phyloP scores from a whole-genome alignment of 2,888 invertebrate genomes.

The Oxystoma pomonae region DNA sequence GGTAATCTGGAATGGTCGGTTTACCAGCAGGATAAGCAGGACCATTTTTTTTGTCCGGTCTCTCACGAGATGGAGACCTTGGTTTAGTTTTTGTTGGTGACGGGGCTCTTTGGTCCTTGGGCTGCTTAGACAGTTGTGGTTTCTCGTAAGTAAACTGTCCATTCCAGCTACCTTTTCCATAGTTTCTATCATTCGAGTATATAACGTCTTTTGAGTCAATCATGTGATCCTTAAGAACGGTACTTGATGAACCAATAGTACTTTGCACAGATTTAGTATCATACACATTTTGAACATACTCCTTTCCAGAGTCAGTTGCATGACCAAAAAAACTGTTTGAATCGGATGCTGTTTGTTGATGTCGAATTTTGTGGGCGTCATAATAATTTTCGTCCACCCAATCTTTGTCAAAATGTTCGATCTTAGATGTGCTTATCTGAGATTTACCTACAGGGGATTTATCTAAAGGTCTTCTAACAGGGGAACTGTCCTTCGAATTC shows the following conservation, averaged over 20 bases:
- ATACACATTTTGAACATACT: slow-evolving; percentile 38
- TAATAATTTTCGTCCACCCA: slow-evolving; percentile 29
- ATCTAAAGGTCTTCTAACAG: slow-evolving; percentile 5
- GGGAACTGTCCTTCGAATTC: background rate
- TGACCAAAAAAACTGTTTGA: slow-evolving; percentile 33
- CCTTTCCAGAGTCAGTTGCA: slow-evolving; percentile 32
- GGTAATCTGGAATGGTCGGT: background rate
- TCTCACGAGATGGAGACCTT: background rate
- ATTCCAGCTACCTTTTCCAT: slow-evolving; percentile 45
- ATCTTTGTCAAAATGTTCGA: background rate
- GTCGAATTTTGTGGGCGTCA: slow-evolving; percentile 33
- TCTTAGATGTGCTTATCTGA: slow-evolving; percentile 6
- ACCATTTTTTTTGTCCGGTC: background rate
- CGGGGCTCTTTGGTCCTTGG: slow-evolving; percentile 1
- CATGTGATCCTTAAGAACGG: slow-evolving; percentile 50
- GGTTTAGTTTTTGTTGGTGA: slow-evolving; percentile 14
- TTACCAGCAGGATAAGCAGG: background rate
- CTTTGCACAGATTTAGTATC: slow-evolving; percentile 41
- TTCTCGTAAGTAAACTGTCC: slow-evolving; percentile 40
- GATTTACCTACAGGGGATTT: slow-evolving; percentile 1
- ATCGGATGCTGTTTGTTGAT: slow-evolving; percentile 32
- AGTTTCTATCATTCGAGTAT: slow-evolving; percentile 42
- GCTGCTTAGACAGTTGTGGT: slow-evolving; percentile 11
- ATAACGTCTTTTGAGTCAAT: slow-evolving; percentile 45
- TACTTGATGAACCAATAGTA: slow-evolving; percentile 42